These are phyloP conservation scores for Cyclophora punctaria DNA, from an alignment of 2,888 invertebrate genomes.

Conservation along the genomic window DNA sequence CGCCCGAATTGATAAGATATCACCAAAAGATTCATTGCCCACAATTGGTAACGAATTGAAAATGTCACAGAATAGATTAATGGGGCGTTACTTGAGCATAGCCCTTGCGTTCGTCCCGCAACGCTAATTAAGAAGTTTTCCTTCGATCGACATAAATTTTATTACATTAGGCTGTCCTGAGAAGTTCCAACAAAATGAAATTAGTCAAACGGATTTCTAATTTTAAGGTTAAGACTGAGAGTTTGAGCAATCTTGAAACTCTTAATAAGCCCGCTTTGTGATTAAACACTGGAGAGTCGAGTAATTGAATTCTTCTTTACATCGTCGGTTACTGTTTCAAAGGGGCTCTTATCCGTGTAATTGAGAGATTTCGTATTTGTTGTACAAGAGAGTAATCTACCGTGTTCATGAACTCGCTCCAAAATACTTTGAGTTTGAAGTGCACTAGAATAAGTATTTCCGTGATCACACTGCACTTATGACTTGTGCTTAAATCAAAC, in stretches of 20 bases:
- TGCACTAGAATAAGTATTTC: too few relatives aligned
- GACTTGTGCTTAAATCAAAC: too few relatives aligned
- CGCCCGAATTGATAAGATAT: background rate
- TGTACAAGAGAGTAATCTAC: too few relatives aligned
- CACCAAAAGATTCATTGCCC: constrained; percentile 20
- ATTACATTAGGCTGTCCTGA: constrained; percentile 47
- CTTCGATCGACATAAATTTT: constrained; percentile 52
- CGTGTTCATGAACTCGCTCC: too few relatives aligned
- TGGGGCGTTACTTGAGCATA: constrained; percentile 35
- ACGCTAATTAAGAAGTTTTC: constrained; percentile 62
- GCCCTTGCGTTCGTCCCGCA: constrained; percentile 37
- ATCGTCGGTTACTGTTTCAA: background rate
- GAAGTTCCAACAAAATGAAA: constrained; percentile 55
- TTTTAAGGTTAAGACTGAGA: constrained; percentile 35
- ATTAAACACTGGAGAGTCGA: constrained; percentile 26
- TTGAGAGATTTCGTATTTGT: too few relatives aligned
- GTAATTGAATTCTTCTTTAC: constrained; percentile 16
- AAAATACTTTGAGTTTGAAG: too few relatives aligned
- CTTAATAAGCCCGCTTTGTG: constrained; percentile 25
- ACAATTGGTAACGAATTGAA: constrained; percentile 41
- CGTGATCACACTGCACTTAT: too few relatives aligned
- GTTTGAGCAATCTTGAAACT: constrained; percentile 22
- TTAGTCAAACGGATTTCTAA: constrained; percentile 52
- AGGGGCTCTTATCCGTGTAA: too few relatives aligned
- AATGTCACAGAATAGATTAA: constrained; percentile 37